A percentile compares a stretch with the other conserved stretches of the same genome.
phyloP scores from a whole-genome alignment of 2,797 vertebrate species.

The Schizothorax lantsangensis region DNA sequence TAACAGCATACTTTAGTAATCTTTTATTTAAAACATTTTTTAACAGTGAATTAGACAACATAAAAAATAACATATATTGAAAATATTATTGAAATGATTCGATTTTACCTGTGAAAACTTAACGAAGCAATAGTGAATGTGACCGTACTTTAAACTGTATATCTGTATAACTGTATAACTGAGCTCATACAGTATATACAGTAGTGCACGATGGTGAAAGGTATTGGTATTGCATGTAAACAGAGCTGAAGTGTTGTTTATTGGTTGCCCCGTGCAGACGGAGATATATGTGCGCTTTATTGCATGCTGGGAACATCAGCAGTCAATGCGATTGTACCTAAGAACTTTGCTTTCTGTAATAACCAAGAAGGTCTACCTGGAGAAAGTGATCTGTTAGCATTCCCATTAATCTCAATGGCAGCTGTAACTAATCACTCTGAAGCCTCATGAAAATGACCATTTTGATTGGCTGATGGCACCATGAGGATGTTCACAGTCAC shows the following conservation, averaged over 20 bases:
- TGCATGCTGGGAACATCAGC: constrained; percentile 9
- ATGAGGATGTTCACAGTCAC: neutral
- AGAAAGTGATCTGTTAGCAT: neutral
- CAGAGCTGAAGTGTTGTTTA: constrained; percentile 19
- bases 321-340: constrained; percentile 23
- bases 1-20: neutral
- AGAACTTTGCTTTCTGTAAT: constrained; percentile 3
- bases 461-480: neutral
- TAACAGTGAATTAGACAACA: neutral
- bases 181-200: neutral
- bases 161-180: neutral
- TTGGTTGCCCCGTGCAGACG: neutral
- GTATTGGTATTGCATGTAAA: constrained; percentile 11
- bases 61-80: neutral
- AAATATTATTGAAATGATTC: neutral
- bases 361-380: neutral
- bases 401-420: neutral
- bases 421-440: constrained; percentile 38
- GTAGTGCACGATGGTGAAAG: neutral
- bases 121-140: neutral
- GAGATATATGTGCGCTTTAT: constrained; percentile 6
- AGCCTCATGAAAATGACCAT: neutral
- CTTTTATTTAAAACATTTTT: neutral
- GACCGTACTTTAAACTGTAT: neutral
- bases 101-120: neutral